Evolutionary conservation across 2,797 vertebrate species (phyloP), one percentile per base, ranked within the genome.

Genomic region (Eupleurogrammus muticus): DNA sequence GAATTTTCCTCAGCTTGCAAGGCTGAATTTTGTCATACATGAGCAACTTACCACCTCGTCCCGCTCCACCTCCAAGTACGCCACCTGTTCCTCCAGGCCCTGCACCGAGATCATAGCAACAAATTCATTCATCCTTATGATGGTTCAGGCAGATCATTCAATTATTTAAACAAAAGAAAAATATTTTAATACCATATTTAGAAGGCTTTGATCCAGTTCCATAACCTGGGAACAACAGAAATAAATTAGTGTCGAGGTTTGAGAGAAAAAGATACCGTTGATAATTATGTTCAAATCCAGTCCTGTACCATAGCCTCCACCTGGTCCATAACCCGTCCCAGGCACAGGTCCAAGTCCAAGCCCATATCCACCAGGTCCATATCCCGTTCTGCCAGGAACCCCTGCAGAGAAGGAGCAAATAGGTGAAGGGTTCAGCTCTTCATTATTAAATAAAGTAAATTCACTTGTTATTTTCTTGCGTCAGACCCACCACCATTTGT

Each of bases 181-280:
- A 52, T 0, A 44, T 34, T 77, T 46, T 55, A 17, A 52, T 92
- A 90, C 92, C 92, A 28, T 93, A 93, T 93, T 93, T 93, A 70
- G 88, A 77, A 81, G 87, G 81, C 87, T 94, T 93, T 54, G 76
- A 89, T 77, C 88, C 89, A 73, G 78, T 32, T 75, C 91, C 89
- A 80, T 91, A 92, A 48, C 92, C 92, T 93, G 63, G 23, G 40
- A 64, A 81, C 20, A 60, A 24, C 13, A 78, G 4, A 47, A 50
- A 49, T 13, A 0, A 36, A 59, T 35, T 40, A 17, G 9, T 73
- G 61, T 14, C 56, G 10, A 2, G 17, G 34, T 58, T 73, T 23
- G 42, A 56, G 2, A 2, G 4, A 8, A 59, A 34, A 62, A 51
- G 42, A 2, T 2, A 24, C 52, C 0, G 32, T 23, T 4, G 10